Percentiles rank a stretch among this genome's conserved stretches.
Evolutionary conservation across 2,888 invertebrate genomes (phyloP).

Genomic region (Zele albiditarsus): DNA sequence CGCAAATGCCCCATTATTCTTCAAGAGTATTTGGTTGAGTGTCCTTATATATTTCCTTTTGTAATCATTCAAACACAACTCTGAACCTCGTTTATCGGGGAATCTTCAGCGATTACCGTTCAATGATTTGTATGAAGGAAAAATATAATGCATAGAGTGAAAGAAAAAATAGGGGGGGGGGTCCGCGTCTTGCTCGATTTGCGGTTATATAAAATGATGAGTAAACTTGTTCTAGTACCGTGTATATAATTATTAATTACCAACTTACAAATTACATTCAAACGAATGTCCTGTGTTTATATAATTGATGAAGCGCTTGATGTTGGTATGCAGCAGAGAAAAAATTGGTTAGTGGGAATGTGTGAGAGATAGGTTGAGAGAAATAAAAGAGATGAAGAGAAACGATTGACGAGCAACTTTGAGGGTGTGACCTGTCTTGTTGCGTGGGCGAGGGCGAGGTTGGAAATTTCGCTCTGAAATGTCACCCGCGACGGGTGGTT

Average conservation of each 20-base stretch:
- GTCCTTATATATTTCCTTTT: neutral
- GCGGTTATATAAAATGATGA: too few species aligned
- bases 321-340: too few species aligned
- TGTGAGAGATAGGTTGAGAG: slow-evolving; percentile 23
- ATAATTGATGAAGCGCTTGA: neutral
- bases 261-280: neutral
- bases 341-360: slow-evolving; percentile 18
- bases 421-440: slow-evolving; percentile 62
- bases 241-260: too few species aligned
- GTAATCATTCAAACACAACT: neutral
- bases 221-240: too few species aligned
- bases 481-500: slow-evolving; percentile 48
- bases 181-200: too few species aligned
- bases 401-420: slow-evolving; percentile 55
- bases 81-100: neutral
- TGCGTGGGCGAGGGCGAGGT: slow-evolving; percentile 65
- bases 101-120: neutral
- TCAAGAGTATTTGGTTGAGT: neutral
- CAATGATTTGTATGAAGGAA: neutral
- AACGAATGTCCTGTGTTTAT: neutral
- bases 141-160: neutral
- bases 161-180: too few species aligned
- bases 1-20: neutral
- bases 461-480: slow-evolving; percentile 47
- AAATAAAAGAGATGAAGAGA: slow-evolving; percentile 44